These are phyloP conservation scores for Australoheros facetus DNA, from an alignment of 2,797 vertebrate genomes.

Conservation along the genomic window DNA sequence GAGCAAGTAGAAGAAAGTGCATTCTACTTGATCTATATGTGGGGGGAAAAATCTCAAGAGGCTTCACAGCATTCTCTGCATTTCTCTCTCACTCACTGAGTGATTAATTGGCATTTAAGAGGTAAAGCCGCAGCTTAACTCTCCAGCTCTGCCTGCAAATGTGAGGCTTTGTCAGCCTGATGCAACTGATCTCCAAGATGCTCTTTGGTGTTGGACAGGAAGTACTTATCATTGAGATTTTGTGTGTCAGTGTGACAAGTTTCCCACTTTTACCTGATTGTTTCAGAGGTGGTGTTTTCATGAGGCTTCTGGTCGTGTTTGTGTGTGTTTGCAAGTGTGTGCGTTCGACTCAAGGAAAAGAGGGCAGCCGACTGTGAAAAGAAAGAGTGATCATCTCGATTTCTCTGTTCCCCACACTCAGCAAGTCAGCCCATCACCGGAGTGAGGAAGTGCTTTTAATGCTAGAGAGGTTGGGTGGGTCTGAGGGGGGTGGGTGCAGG, in stretches of 20 bases:
- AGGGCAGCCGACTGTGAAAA: conserved; percentile 19
- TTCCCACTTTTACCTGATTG: background rate
- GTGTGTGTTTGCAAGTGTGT: background rate
- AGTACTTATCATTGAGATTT: conserved; percentile 30
- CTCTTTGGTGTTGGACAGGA: conserved; percentile 17
- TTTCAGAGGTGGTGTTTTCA: background rate
- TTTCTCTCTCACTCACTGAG: conserved; percentile 34
- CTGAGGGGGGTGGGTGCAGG: background rate
- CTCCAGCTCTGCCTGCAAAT: conserved; percentile 48
- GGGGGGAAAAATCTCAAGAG: background rate
- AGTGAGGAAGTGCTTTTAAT: conserved; percentile 29
- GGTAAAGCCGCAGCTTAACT: conserved; percentile 64
- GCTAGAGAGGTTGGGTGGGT: background rate
- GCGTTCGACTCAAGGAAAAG: background rate
- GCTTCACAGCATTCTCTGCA: background rate
- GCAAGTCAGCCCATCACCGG: conserved; percentile 38
- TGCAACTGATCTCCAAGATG: conserved; percentile 22
- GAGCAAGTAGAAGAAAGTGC: background rate
- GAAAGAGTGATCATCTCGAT: conserved; percentile 54
- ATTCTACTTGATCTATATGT: conserved; percentile 38
- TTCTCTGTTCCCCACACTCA: conserved; percentile 48
- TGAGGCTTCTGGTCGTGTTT: background rate
- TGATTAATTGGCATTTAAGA: conserved; percentile 74
- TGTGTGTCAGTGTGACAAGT: background rate
- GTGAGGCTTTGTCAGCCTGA: conserved; percentile 43